Evolutionary conservation across 2,113 vertebrate genomes (phyloP).

Genomic region (Datnioides undecimradiatus): DNA sequence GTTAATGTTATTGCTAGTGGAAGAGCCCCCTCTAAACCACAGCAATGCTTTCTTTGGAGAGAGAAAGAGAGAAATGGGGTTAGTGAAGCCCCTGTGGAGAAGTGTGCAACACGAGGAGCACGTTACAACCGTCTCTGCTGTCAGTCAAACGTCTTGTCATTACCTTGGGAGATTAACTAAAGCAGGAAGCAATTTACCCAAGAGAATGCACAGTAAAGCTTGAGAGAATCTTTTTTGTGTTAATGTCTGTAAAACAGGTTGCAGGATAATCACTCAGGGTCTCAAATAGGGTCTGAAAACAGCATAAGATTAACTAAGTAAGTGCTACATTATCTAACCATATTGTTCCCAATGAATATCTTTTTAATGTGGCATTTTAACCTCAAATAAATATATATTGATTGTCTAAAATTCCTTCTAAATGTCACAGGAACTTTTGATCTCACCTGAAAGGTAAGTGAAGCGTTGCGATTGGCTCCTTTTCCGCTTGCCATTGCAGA

Average conservation of each 20-base stretch:
- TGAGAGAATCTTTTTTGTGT: background rate
- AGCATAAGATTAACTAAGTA: background rate
- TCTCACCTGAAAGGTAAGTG: slow-evolving; percentile 95
- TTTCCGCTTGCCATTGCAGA: slow-evolving; percentile 99
- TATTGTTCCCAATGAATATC: background rate
- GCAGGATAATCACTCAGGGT: background rate
- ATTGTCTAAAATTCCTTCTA: no score
- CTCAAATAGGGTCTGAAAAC: slow-evolving; percentile 1
- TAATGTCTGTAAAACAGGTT: slow-evolving; percentile 12
- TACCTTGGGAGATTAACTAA: slow-evolving; percentile 5
- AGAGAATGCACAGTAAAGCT: slow-evolving; percentile 29
- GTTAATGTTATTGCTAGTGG: slow-evolving; percentile 70
- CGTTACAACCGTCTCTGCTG: slow-evolving; percentile 33
- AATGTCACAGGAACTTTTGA: slow-evolving; percentile 6
- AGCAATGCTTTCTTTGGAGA: slow-evolving; percentile 64
- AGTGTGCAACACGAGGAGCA: slow-evolving; percentile 14
- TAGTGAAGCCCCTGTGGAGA: slow-evolving; percentile 56
- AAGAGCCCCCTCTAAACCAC: slow-evolving; percentile 63
- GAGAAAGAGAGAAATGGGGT: slow-evolving; percentile 62
- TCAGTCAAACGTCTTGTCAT: slow-evolving; percentile 29
- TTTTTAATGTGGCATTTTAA: background rate
- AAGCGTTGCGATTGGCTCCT: slow-evolving; percentile 98
- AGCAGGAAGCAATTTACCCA: slow-evolving; percentile 1
- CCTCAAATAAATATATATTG: no score
- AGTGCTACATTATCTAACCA: background rate